phyloP scores from a whole-genome alignment of 2,797 vertebrate species.

The Carcharodon carcharias region DNA sequence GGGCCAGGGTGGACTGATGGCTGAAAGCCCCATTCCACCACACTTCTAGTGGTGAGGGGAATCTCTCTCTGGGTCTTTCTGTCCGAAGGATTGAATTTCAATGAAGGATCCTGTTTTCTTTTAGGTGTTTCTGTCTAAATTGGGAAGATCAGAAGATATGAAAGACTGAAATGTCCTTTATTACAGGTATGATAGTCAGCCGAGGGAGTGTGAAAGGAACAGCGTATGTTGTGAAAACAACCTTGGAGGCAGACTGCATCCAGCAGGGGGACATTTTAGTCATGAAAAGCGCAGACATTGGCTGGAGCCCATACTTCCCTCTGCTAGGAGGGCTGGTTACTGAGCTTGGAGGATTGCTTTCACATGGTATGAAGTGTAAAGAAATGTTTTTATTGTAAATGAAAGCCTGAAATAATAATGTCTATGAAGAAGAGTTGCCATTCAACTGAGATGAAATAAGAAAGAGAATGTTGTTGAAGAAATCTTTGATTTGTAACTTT shows the following conservation, averaged over 20 bases:
- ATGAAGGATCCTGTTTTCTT: background rate
- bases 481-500: background rate
- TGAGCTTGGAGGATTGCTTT: constrained; percentile 37
- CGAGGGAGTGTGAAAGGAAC: constrained; percentile 26
- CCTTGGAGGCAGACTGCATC: background rate
- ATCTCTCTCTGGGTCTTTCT: background rate
- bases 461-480: background rate
- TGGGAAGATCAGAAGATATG: background rate
- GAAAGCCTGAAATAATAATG: background rate
- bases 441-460: background rate
- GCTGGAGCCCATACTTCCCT: constrained; percentile 38
- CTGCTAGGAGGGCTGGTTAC: constrained; percentile 21
- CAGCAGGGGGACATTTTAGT: constrained; percentile 32
- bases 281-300: constrained; percentile 31
- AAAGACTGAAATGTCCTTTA: background rate
- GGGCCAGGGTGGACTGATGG: background rate
- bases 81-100: background rate
- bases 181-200: constrained; percentile 34
- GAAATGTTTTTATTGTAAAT: background rate
- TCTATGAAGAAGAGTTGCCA: background rate
- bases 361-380: constrained; percentile 12
- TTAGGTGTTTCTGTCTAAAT: background rate
- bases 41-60: background rate
- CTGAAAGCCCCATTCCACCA: background rate
- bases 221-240: background rate